These are phyloP conservation scores for Oncorhynchus gorbuscha DNA, from an alignment of 2,113 vertebrate genomes.

Conservation along the genomic window DNA sequence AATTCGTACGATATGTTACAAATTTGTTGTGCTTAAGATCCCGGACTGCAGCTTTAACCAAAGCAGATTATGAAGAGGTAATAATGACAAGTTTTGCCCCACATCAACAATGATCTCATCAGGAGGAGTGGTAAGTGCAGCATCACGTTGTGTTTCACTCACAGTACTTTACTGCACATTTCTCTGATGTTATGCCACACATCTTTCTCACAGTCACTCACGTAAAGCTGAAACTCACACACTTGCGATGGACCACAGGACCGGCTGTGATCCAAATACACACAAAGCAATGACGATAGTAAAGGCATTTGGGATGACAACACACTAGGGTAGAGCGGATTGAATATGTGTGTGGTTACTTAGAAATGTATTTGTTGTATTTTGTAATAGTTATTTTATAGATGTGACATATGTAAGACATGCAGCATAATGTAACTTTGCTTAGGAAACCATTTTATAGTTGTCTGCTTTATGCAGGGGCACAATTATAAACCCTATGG, in stretches of 20 bases:
- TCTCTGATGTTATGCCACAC: background rate
- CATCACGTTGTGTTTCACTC: background rate
- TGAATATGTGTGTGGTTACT: background rate
- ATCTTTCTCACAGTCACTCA: background rate
- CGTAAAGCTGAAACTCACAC: background rate
- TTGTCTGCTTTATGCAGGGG: too few relatives aligned
- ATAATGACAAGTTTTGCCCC: too few relatives aligned
- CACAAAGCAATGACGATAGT: background rate
- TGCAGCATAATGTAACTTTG: background rate
- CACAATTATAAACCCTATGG: background rate
- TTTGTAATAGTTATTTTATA: background rate
- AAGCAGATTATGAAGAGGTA: too few relatives aligned
- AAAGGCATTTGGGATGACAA: background rate
- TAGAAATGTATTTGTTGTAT: background rate
- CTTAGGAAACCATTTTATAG: too few relatives aligned
- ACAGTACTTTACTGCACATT: background rate
- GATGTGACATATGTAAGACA: constrained; percentile 9
- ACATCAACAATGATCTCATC: too few relatives aligned
- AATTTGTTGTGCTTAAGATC: too few relatives aligned
- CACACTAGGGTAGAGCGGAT: background rate
- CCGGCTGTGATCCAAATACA: constrained; percentile 44
- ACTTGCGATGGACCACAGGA: constrained; percentile 31
- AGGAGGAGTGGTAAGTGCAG: background rate
- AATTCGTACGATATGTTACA: too few relatives aligned
- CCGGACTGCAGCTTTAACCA: too few relatives aligned